These are phyloP conservation scores for Lontra canadensis DNA, from an alignment of 2,113 vertebrate species.

Conservation along the genomic window DNA sequence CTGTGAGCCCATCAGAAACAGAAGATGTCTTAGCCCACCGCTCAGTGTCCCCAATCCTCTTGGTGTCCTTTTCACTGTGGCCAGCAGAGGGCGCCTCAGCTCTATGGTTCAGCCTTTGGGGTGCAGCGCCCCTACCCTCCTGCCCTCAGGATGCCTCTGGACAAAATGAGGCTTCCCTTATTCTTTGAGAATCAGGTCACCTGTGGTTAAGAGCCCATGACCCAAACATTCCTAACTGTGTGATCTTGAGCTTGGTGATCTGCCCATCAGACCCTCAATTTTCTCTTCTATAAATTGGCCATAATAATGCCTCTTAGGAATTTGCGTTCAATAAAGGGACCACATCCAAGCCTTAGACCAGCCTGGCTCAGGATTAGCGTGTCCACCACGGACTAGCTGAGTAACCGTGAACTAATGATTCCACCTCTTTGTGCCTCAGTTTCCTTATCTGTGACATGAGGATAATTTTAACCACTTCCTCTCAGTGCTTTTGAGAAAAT, in stretches of 20 bases:
- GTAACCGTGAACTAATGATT: neutral
- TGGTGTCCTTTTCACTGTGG: neutral
- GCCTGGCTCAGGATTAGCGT: neutral
- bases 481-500: neutral
- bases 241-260: neutral
- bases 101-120: neutral
- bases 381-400: accelerated
- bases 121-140: neutral
- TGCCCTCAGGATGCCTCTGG: neutral
- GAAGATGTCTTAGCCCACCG: accelerated
- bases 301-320: neutral
- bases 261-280: neutral
- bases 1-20: neutral
- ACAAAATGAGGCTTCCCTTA: neutral
- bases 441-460: neutral
- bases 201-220: too few species aligned
- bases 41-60: neutral
- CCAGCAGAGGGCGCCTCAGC: conserved; percentile 64
- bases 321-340: neutral
- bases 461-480: neutral
- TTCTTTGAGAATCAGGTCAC: neutral
- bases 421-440: neutral
- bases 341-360: neutral
- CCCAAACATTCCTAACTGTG: neutral
- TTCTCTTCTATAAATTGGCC: neutral